Percentiles rank a stretch among this genome's conserved stretches.
Conservation (phyloP, 1,140 invertebrate species). For the Micrasema minimum region DNA sequence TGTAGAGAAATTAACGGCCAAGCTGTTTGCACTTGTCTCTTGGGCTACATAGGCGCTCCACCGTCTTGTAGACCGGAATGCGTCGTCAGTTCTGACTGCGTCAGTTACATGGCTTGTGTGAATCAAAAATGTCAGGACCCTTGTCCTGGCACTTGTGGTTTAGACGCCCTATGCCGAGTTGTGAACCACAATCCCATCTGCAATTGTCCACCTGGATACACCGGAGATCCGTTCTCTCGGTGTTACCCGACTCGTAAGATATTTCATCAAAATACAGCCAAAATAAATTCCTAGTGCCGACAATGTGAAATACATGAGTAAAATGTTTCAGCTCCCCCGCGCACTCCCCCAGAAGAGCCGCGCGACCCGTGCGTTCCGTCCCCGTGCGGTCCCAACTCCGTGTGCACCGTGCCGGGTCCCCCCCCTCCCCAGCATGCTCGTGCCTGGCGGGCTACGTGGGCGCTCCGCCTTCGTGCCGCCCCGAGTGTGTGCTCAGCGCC, state of each 20-base stretch:
- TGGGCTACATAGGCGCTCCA: slow-evolving; percentile 81
- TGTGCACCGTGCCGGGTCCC: slow-evolving; percentile 69
- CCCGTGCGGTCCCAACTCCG: slow-evolving; percentile 74
- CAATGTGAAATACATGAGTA: slow-evolving; percentile 8
- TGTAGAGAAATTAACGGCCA: slow-evolving; percentile 76
- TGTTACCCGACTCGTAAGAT: slow-evolving; percentile 66
- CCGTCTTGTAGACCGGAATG: slow-evolving; percentile 79
- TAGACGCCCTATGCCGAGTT: slow-evolving; percentile 75
- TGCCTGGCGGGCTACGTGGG: slow-evolving; percentile 70
- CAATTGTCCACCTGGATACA: slow-evolving; percentile 72
- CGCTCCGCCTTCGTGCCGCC: slow-evolving; percentile 71
- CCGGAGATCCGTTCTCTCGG: slow-evolving; percentile 79
- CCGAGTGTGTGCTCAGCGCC: slow-evolving; percentile 73
- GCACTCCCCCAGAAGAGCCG: slow-evolving; percentile 58
- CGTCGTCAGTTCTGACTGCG: slow-evolving; percentile 74
- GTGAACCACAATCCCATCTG: slow-evolving; percentile 83
- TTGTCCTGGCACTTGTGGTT: slow-evolving; percentile 77
- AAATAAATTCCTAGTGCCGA: not conserved
- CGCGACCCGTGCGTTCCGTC: slow-evolving; percentile 71
- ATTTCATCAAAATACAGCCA: slow-evolving; percentile 5
- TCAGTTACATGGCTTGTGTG: slow-evolving; percentile 75
- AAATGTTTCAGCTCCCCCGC: slow-evolving; percentile 54
- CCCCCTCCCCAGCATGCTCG: slow-evolving; percentile 72
- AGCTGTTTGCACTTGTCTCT: slow-evolving; percentile 77
- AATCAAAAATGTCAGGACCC: slow-evolving; percentile 80